A percentile compares a stretch with the other conserved stretches of the same genome.
Evolutionary conservation across 2,113 vertebrate genomes (phyloP).

Genomic region (Osmerus mordax): DNA sequence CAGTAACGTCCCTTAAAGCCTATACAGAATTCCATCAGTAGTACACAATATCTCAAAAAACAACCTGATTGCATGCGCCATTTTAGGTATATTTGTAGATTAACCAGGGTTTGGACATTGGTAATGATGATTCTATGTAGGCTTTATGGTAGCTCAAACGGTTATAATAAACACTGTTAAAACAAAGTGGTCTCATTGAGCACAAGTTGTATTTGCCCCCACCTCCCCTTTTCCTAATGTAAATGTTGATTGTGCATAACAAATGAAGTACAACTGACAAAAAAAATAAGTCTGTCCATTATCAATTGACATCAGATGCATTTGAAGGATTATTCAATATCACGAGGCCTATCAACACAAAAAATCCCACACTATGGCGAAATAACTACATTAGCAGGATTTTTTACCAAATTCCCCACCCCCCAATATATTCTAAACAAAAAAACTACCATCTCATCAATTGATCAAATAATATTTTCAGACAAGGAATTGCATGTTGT

Average conservation of each 20-base stretch:
- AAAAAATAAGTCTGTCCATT: conserved; percentile 14
- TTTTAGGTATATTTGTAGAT: conserved; percentile 24
- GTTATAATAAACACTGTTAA: conserved; percentile 37
- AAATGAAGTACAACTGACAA: conserved; percentile 33
- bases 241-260: conserved; percentile 23
- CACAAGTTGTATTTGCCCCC: background rate
- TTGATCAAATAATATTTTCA: background rate
- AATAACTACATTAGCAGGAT: background rate
- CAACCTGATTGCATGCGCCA: conserved; percentile 59
- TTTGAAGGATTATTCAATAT: background rate
- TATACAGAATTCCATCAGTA: conserved; percentile 45
- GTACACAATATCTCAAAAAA: conserved; percentile 48
- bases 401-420: background rate
- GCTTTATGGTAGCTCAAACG: conserved; percentile 44
- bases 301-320: background rate
- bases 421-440: background rate
- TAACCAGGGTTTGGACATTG: conserved; percentile 12
- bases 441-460: conserved; percentile 18
- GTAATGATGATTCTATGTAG: conserved; percentile 17
- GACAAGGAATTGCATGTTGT: conserved; percentile 33
- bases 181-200: conserved; percentile 30
- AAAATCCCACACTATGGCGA: background rate
- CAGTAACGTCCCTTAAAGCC: conserved; percentile 51
- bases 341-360: background rate
- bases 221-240: conserved; percentile 11